Conservation (phyloP, 2,113 vertebrate species). For the Mesitornis unicolor region DNA sequence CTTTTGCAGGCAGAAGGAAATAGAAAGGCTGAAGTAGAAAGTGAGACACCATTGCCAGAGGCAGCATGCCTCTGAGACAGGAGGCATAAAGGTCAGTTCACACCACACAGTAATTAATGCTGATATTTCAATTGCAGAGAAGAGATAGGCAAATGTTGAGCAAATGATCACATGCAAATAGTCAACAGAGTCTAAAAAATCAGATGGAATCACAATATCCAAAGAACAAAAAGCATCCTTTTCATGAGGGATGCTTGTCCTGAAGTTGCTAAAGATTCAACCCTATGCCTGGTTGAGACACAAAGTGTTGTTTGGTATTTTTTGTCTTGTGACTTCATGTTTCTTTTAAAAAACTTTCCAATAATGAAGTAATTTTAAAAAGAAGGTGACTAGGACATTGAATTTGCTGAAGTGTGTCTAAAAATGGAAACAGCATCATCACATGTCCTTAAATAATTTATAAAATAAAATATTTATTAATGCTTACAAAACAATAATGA, state of each 20-base stretch:
- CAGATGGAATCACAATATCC: neutral
- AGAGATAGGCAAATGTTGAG: too few relatives aligned
- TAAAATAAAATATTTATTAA: neutral
- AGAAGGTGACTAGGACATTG: neutral
- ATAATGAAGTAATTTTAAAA: neutral
- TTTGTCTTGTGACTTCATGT: too few relatives aligned
- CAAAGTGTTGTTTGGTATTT: neutral
- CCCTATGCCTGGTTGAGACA: neutral
- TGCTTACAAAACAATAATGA: neutral
- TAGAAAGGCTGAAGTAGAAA: neutral
- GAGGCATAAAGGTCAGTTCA: neutral
- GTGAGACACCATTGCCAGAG: neutral
- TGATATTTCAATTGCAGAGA: neutral
- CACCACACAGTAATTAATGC: neutral
- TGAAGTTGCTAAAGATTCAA: neutral
- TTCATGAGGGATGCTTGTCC: neutral
- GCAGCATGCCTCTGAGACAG: neutral
- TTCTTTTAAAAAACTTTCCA: neutral
- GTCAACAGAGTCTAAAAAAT: neutral
- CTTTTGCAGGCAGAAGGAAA: neutral
- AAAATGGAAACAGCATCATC: neutral
- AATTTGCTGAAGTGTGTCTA: neutral
- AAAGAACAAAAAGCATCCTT: neutral
- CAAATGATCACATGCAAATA: rapidly evolving
- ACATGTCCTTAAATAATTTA: neutral